Base-by-base conservation (phyloP, 2,888 invertebrate genomes). In the Drosophila acutilabella region DNA sequence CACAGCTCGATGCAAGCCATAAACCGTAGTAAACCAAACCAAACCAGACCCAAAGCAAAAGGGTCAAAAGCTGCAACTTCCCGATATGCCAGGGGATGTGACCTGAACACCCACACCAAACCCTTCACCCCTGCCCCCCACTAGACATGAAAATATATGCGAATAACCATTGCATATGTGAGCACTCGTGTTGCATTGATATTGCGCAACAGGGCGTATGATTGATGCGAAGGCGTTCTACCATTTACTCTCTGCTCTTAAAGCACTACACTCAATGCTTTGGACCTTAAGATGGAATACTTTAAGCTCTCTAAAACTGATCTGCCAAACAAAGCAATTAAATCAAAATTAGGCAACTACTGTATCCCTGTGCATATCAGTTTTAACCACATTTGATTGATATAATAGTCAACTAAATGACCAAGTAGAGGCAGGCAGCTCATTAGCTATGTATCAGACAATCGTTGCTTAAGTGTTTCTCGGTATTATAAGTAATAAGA, bases 131-230 rank as follows among this genome's bases (percentile, higher is more conserved):
- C 0, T 1, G 23, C 23, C 23, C 23, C 23, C 23, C 23, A 23
- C 6, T 6, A 23, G 23, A 5, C 6, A 23, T 23, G 23, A 23
- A 23, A 23, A 44, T 47, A 42, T 38, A 40, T 26, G 54, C 73
- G 57, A 48, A 64, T 64, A 42, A 48, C 20, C 33, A 23, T 36
- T 56, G 52, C 73, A 56, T 52, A 45, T 57, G 44, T 54, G 52
- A n/a, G 18, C 36, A 44, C 56, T 57, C 45, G 33, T 36, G 41
- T 38, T 74, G 74, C 70, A 74, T 79, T 75, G 40, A 64, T 44
- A 18, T 36, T 60, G 76, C 36, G 81, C 88, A 89, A 64, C 84
- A 67, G 68, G 70, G 71, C 84, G 89, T 61, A 89, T 83, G 81
- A 82, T 82, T 77, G 84, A 89, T 67, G 58, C 7, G 20, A 33